Conservation (phyloP, 2,888 invertebrate species). For the Tetranychus truncatus region DNA sequence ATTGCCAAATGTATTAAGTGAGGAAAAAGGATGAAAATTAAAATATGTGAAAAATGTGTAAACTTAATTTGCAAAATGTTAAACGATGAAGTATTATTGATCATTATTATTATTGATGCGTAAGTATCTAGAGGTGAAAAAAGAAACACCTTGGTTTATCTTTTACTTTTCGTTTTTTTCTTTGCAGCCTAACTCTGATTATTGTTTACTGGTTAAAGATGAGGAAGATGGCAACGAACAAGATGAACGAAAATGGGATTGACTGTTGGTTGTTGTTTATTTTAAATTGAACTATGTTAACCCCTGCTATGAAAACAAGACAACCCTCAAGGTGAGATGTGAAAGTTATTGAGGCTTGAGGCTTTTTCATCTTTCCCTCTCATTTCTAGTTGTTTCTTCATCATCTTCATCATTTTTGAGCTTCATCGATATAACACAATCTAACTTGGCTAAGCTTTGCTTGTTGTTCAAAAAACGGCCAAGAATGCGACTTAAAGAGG, state of each 20-base stretch:
- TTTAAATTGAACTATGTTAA: not conserved
- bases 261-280: not conserved
- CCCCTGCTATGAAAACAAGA: not conserved
- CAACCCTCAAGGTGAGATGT: slow-evolving; percentile 1
- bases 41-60: too few species aligned
- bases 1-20: too few species aligned
- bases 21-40: too few species aligned
- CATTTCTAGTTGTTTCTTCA: not conserved
- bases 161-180: too few species aligned
- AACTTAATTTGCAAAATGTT: too few species aligned
- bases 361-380: not conserved
- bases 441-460: not conserved
- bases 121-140: too few species aligned
- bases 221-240: not conserved
- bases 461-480: not conserved
- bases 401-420: not conserved
- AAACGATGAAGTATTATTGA: too few species aligned
- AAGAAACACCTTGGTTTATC: too few species aligned
- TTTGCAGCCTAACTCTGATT: not conserved
- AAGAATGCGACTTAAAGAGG: not conserved
- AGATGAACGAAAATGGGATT: not conserved
- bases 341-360: slow-evolving; percentile 1
- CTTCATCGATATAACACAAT: not conserved
- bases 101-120: too few species aligned
- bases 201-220: not conserved